phyloP scores from a whole-genome alignment of 2,888 invertebrate genomes.

The Heliothis peltigera region DNA sequence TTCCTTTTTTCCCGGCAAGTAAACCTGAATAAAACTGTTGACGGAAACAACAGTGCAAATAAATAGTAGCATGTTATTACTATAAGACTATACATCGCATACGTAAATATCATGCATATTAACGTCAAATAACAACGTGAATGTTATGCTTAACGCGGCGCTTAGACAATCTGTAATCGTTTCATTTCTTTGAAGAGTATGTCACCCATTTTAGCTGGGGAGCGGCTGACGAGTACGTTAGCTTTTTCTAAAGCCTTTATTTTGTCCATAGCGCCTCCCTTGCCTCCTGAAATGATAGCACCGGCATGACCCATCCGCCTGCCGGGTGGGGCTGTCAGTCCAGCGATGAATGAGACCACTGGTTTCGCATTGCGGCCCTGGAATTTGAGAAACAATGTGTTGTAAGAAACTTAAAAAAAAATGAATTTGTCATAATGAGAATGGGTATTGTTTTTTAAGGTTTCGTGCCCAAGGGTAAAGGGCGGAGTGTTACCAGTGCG shows the following conservation, averaged over 20 bases:
- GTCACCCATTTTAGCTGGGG: conserved; percentile 98
- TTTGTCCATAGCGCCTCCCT: conserved; percentile 99
- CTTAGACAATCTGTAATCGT: conserved; percentile 92
- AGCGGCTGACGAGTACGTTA: conserved; percentile 97
- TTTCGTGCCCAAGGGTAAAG: no score
- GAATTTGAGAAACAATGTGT: conserved; percentile 61
- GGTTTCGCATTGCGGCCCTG: conserved; percentile 97
- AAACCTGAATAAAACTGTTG: conserved; percentile 55
- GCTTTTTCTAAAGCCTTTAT: conserved; percentile 98
- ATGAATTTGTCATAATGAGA: neutral
- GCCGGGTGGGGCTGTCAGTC: conserved; percentile 99
- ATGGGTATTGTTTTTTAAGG: no score
- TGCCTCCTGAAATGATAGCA: conserved; percentile 99
- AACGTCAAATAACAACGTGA: conserved; percentile 20
- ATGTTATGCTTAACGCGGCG: conserved; percentile 44
- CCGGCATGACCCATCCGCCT: conserved; percentile 99
- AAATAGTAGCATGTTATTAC: conserved; percentile 83
- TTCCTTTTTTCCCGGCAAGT: conserved; percentile 51
- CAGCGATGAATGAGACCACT: conserved; percentile 99
- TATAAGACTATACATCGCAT: conserved; percentile 80
- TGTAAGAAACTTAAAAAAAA: conserved; percentile 1
- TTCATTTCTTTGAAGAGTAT: conserved; percentile 97
- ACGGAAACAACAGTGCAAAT: conserved; percentile 75
- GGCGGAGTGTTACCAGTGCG: no score
- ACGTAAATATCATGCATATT: conserved; percentile 61